Base-by-base conservation (phyloP, 2,113 vertebrate species). In the Psittacus erithacus region DNA sequence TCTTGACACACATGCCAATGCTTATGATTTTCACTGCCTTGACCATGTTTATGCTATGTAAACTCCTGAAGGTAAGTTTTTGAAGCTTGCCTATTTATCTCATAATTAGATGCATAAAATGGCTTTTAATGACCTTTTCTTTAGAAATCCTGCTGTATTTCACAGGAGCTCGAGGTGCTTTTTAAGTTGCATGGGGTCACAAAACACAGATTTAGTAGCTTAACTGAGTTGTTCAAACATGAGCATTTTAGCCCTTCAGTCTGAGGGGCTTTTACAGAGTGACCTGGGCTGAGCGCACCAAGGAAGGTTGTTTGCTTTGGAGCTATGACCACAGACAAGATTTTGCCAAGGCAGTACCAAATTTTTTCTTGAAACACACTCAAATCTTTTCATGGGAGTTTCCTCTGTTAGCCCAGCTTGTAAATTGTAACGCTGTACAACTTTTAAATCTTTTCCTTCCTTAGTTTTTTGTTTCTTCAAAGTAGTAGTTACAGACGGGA, bases 21-120 rank as follows among this genome's bases (percentile, higher is more conserved):
- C 33, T 86, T n/a, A n/a, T 29, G 41, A 31, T 71, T 65, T 76
- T 87, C 57, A 76, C 38, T 57, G 57, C 52, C 27, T 83, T 67
- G 33, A 13, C 67, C 0, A 0, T 28, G 22, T 6, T 52, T 73
- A 38, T 0, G 3, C 44, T 62, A 13, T 27, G 23, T 41, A 24
- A 73, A 19, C 6, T 88, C 43, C 69, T 57, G 38, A 90, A 87
- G 64, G 23, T 68, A 68, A 38, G 47, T 0, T 63, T 75, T 86
- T 76, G 63, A 80, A 67, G 18, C 31, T 77, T 81, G 43, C 47
- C 17, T 68, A 16, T 77, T 38, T 67, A 17, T 47, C 31, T 73
- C 52, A 52, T 28, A n/a, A 49, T 35, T 28, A 62, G 22, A 22
- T 47, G 20, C 38, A 33, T 43, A 59, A 88, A 74, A 53, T 77